phyloP scores from a whole-genome alignment of 1,140 invertebrate genomes.

The Microplitis mediator region DNA sequence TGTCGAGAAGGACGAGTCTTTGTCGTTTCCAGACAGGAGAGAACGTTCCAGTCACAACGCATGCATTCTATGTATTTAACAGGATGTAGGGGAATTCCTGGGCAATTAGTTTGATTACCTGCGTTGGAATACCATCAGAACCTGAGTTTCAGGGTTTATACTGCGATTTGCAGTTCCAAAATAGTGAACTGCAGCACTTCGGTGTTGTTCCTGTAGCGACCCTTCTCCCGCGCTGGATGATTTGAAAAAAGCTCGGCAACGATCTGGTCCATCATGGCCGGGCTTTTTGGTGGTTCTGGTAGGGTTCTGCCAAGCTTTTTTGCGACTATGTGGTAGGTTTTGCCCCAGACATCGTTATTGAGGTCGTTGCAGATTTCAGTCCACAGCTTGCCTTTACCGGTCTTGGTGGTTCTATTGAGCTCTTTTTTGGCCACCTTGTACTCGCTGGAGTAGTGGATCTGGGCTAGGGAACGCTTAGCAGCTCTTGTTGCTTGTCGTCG shows the following conservation, averaged over 20 bases:
- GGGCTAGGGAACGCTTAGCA: no score
- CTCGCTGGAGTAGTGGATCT: no score
- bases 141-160: slow-evolving; percentile 19
- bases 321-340: slow-evolving; percentile 28
- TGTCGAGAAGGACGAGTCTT: no score
- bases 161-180: slow-evolving; percentile 25
- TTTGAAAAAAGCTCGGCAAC: neutral
- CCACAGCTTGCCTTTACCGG: slow-evolving; percentile 20
- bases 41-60: no score
- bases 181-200: slow-evolving; percentile 23
- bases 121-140: no score
- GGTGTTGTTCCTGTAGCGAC: neutral
- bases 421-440: slow-evolving; percentile 8
- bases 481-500: no score
- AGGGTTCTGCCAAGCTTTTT: neutral
- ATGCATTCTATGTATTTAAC: no score
- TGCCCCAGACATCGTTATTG: slow-evolving; percentile 32
- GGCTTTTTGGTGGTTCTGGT: no score
- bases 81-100: no score
- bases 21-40: no score
- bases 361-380: slow-evolving; percentile 25
- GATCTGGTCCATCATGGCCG: neutral
- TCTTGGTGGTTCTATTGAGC: neutral
- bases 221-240: neutral
- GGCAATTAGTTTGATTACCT: no score